Conservation (phyloP, 1,140 invertebrate species). For the Drosophila parabipectinata region DNA sequence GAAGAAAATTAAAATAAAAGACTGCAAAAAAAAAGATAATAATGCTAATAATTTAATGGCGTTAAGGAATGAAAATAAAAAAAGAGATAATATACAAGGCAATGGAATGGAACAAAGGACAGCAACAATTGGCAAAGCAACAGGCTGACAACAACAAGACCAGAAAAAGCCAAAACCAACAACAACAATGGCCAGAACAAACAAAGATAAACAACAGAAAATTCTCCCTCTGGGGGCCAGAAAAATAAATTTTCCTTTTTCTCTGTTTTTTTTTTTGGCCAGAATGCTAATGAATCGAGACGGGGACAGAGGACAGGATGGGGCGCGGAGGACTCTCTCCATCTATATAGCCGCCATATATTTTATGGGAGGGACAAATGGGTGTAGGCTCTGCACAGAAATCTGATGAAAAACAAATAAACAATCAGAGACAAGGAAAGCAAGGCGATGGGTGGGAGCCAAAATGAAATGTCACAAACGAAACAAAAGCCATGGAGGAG, state of each 20-base stretch:
- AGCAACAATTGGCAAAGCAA: constrained; percentile 44
- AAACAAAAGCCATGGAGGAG: constrained; percentile 26
- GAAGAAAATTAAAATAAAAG: neutral
- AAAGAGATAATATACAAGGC: neutral
- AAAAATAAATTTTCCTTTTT: constrained; percentile 24
- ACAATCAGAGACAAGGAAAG: constrained; percentile 52
- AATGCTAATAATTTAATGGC: neutral
- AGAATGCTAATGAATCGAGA: constrained; percentile 65
- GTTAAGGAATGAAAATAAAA: constrained; percentile 1
- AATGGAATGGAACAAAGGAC: constrained; percentile 9
- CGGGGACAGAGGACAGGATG: constrained; percentile 1
- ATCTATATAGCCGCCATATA: neutral
- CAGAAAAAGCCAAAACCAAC: neutral
- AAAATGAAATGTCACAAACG: constrained; percentile 34
- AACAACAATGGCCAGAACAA: constrained; percentile 20
- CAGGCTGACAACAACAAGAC: constrained; percentile 27
- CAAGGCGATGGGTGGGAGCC: constrained; percentile 4
- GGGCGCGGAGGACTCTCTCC: constrained; percentile 1
- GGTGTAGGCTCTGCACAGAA: constrained; percentile 18
- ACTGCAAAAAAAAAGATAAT: neutral
- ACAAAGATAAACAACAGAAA: constrained; percentile 53
- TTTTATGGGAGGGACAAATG: neutral
- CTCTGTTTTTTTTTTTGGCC: constrained; percentile 5
- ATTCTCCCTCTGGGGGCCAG: constrained; percentile 33
- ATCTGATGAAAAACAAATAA: constrained; percentile 70